Base-by-base conservation (phyloP, 2,113 vertebrate species). In the Emydura subglobosa region DNA sequence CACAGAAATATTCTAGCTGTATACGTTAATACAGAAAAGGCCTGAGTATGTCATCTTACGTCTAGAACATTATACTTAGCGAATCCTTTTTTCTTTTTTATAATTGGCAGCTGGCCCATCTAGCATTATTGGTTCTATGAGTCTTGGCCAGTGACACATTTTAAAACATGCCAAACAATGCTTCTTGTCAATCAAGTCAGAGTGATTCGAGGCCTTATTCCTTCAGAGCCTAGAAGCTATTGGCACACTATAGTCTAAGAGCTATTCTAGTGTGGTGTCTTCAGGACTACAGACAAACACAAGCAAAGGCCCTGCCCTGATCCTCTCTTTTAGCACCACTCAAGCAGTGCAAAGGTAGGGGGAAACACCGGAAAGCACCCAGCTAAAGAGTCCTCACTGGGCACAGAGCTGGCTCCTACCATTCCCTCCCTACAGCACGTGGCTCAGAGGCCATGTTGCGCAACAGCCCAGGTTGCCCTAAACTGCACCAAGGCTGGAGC, bases 121-220 rank as follows among this genome's bases (percentile, higher is more conserved):
- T 59, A 9, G 57, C 8, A 59, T 59, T 59, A 59, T 59, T 59
- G 22, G 57, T 59, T 59, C 57, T 59, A 59, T 59, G 27, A 59
- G 22, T 97, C 92, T 82, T 95, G 88, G 88, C 79, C 82, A 88
- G 51, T 90, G 91, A n/a, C 44, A 65, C 53, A 85, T 94, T 94
- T 92, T 83, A 91, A 88, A 95, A 85, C 59, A 83, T 50, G 82
- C 88, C 94, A 91, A 57, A 88, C 74, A 29, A 93, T 27, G 49
- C 53, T 53, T 42, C 86, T 94, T 3, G 2, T n/a, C 82, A 86
- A 80, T 78, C 92, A 79, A 49, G 86, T 92, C 6, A 79, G 25
- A 50, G 14, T 79, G 44, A 47, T 29, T 79, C 44, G 16, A 49
- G 44, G 24, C 76, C 76, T 79, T 27, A 14, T 47, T 50, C 27